Evolutionary conservation across 2,797 vertebrate species (phyloP).

Genomic region (Eulemur rubriventer): DNA sequence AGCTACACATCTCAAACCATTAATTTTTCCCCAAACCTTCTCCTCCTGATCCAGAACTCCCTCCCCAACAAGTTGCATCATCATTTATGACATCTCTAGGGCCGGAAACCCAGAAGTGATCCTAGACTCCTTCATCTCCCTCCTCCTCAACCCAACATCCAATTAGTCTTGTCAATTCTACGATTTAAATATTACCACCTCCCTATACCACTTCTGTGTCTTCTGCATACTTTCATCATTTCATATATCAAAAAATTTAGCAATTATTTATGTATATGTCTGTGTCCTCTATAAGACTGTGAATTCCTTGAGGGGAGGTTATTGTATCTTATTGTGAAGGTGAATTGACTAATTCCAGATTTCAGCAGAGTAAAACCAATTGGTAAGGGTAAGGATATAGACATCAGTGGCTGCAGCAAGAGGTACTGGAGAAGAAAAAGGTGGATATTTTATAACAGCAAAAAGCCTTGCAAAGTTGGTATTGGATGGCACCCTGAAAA

Average conservation of each 20-base stretch:
- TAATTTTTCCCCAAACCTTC: background rate
- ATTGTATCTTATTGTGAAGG: background rate
- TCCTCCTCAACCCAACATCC: background rate
- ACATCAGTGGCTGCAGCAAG: background rate
- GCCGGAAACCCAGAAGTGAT: background rate
- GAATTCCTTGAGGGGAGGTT: background rate
- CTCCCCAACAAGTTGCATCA: background rate
- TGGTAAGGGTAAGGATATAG: background rate
- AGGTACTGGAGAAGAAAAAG: background rate
- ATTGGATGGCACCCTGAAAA: background rate
- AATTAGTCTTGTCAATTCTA: background rate
- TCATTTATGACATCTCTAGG: background rate
- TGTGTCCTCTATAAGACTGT: background rate
- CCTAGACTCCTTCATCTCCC: background rate
- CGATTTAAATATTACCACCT: conserved; percentile 10
- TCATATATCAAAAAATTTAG: background rate
- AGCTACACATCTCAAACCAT: background rate
- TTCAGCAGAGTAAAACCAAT: background rate
- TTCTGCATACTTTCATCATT: background rate
- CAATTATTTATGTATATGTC: background rate
- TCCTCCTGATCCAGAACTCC: background rate
- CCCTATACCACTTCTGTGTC: background rate
- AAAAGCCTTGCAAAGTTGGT: background rate
- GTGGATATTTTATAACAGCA: background rate
- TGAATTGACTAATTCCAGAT: background rate